Evolutionary conservation across 2,888 invertebrate genomes (phyloP), one percentile per base, ranked within the genome.

Genomic region (Chirona hameri): DNA sequence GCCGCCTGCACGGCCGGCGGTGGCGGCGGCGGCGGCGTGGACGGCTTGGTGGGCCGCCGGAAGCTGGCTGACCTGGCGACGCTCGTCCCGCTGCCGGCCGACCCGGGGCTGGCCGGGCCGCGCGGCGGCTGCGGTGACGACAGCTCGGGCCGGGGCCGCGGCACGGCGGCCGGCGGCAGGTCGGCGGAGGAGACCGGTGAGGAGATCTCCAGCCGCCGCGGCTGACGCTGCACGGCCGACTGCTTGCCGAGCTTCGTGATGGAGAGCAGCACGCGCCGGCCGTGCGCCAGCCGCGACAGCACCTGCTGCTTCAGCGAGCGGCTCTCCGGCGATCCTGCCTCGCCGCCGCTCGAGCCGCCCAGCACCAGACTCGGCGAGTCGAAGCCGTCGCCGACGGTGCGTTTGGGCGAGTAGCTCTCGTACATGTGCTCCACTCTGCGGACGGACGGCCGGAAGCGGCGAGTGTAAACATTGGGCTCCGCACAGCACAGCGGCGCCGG

Each of bases 241-340:
- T 39, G 76, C 24, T 76, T 76, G 52, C 79, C 79, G 3, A 48
- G 52, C 15, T n/a, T 24, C 0, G 79, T 52, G 52, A 80, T 80
- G 52, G 79, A 80, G 15, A 80, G 79, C 79, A 80, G 52, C 48
- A 80, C 79, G 4, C 79, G 79, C 21, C 79, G 79, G 79, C 79
- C 79, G 52, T 31, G 79, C 79, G 52, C 79, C 29, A 80, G 48
- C 27, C 79, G 52, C 14, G 79, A 9, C 79, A 80, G n/a, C 79
- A 80, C 27, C 27, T 48, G 52, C 52, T 80, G 79, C 52, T 80
- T 80, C 9, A 80, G 79, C 10, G 79, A 52, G 79, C n/a, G 15
- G 52, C 52, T 14, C 52, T 0, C 27, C 48, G 52, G 48, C 48
- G 52, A 52, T 24, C 5, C n/a, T 10, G 79, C 14, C 46, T 29